Conservation (phyloP, 2,888 invertebrate species). For the Pristionchus arcanus region DNA sequence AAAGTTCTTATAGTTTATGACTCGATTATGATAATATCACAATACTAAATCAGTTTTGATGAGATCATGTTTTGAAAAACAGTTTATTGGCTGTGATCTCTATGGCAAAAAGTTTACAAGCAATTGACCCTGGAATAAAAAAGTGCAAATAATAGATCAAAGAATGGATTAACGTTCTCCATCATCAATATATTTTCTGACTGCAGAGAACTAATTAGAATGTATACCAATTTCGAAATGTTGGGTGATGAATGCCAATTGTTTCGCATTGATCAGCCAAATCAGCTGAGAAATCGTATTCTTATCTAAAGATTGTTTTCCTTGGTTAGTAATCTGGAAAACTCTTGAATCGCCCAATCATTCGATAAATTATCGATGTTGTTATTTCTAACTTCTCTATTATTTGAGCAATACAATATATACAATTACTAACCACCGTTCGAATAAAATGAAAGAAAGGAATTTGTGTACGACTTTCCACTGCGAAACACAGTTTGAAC, state of each 20-base stretch:
- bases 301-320: no score
- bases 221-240: constrained; percentile 5
- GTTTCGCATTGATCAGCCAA: no score
- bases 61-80: background rate
- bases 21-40: background rate
- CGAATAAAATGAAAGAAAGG: background rate
- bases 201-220: background rate
- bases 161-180: background rate
- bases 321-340: no score
- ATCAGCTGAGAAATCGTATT: no score
- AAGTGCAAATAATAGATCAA: no score
- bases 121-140: no score
- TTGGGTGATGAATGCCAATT: background rate
- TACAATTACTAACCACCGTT: background rate
- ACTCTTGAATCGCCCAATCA: background rate
- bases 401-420: background rate
- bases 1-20: background rate
- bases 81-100: background rate
- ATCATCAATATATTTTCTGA: background rate
- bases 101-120: background rate
- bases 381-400: background rate
- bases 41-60: background rate
- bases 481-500: background rate
- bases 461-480: background rate
- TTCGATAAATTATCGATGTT: background rate